Base-by-base conservation (phyloP, 2,113 vertebrate species). In the Fulmarus glacialis region DNA sequence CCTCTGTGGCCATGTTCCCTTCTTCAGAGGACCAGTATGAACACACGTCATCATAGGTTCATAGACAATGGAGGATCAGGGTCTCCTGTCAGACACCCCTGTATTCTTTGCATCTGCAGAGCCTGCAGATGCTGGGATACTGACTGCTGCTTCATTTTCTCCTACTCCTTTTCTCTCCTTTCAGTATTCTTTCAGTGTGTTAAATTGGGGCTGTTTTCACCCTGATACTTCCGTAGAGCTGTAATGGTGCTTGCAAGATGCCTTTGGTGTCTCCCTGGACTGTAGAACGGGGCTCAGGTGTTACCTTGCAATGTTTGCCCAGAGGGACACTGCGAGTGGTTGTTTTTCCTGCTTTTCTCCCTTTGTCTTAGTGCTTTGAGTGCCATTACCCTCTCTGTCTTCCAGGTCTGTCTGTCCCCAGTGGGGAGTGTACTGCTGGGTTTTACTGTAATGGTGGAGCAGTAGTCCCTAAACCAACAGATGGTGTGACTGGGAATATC, bases 401-500 rank as follows among this genome's bases (percentile, higher is more conserved):
- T 56, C 84, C 97, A 99, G 99, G 99, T 80, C 97, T 99, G 81
- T 91, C 99, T 63, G 94, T 96, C 12, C 99, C 99, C 24, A 98
- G 97, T 38, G 99, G 99, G 23, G 98, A 99, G 18, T 99, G 99
- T 83, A 90, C 98, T 64, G 90, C 99, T 75, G 99, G 99, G 4
- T 99, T 99, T 98, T 99, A 98, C 95, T 99, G 99, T 88, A 92
- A 47, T 15, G 98, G 97, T 89, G 98, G 98, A 95, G 98, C 99
- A 77, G 96, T 77, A 36, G 93, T 97, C 50, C 97, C 98, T n/a
- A 98, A 97, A 78, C 99, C 99, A 82, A 98, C 87, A 70, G 99
- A 99, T 79, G 98, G 98, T 12, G 88, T 98, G 62, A 99, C 98
- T 12, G 99, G 99, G 53, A 98, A 96, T 62, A 78, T 99, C 90